Percentiles rank a stretch among this genome's conserved stretches.
Evolutionary conservation across 2,888 invertebrate genomes (phyloP).

Genomic region (Clivina fossor): DNA sequence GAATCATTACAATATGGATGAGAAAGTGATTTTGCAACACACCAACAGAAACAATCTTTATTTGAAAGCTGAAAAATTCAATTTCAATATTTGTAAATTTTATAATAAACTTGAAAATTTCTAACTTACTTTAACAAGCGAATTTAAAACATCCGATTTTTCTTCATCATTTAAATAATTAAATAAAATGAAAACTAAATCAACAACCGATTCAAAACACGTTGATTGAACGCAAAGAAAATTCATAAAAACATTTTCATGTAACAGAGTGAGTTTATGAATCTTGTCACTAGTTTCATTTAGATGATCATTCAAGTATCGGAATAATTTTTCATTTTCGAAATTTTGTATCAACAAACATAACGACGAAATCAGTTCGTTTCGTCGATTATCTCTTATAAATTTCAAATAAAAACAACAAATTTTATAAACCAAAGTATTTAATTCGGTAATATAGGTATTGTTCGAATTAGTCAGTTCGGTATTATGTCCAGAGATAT

Average conservation of each 20-base stretch:
- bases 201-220: conserved; percentile 59
- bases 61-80: conserved; percentile 37
- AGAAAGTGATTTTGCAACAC: conserved; percentile 52
- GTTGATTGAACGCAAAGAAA: conserved; percentile 43
- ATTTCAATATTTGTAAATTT: conserved; percentile 32
- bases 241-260: conserved; percentile 41
- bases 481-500: conserved; percentile 34
- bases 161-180: conserved; percentile 58
- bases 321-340: conserved; percentile 57
- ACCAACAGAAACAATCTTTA: conserved; percentile 53
- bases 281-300: conserved; percentile 36
- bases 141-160: conserved; percentile 58
- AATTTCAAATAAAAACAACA: conserved; percentile 61
- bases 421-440: conserved; percentile 53
- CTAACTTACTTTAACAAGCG: conserved; percentile 59
- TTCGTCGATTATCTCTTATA: conserved; percentile 53
- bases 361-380: conserved; percentile 57
- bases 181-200: conserved; percentile 65
- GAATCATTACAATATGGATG: conserved; percentile 53
- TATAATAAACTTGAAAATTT: conserved; percentile 25
- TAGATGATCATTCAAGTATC: conserved; percentile 50
- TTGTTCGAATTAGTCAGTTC: conserved; percentile 42
- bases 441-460: conserved; percentile 54
- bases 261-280: conserved; percentile 44
- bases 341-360: conserved; percentile 61